Evolutionary conservation across 2,797 vertebrate species (phyloP).

Genomic region (Ctenochaetus hawaiiensis): DNA sequence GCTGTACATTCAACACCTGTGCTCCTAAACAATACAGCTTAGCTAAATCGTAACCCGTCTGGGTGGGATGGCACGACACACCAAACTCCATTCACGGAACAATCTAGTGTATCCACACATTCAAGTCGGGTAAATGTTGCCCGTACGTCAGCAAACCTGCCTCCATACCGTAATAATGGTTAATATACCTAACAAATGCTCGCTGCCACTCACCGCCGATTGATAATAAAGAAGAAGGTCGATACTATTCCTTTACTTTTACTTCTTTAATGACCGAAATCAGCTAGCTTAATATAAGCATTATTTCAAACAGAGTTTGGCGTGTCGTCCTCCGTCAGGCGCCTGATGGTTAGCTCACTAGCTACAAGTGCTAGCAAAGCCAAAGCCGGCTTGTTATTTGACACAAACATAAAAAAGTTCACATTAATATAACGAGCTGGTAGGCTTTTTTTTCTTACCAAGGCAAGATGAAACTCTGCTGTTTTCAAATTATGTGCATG

Average conservation of each 20-base stretch:
- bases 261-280: no score
- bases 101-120: background rate
- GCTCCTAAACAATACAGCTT: background rate
- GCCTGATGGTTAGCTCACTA: constrained; percentile 26
- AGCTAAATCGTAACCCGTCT: background rate
- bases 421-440: background rate
- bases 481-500: constrained; percentile 40
- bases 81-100: constrained; percentile 3
- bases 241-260: rapidly evolving
- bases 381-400: background rate
- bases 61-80: background rate
- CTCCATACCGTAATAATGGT: no score
- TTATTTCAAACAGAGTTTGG: constrained; percentile 3
- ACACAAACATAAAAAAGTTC: background rate
- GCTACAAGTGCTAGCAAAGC: constrained; percentile 13
- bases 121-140: background rate
- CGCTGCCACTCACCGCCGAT: background rate
- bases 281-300: no score
- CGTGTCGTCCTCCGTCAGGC: background rate
- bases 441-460: constrained; percentile 49
- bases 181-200: rapidly evolving
- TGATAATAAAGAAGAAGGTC: no score
- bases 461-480: background rate
- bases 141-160: background rate
- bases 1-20: background rate